A percentile compares a stretch with the other conserved stretches of the same genome.
phyloP scores from a whole-genome alignment of 64 coral and sea anemone genomes.

The Porites australiensis region DNA sequence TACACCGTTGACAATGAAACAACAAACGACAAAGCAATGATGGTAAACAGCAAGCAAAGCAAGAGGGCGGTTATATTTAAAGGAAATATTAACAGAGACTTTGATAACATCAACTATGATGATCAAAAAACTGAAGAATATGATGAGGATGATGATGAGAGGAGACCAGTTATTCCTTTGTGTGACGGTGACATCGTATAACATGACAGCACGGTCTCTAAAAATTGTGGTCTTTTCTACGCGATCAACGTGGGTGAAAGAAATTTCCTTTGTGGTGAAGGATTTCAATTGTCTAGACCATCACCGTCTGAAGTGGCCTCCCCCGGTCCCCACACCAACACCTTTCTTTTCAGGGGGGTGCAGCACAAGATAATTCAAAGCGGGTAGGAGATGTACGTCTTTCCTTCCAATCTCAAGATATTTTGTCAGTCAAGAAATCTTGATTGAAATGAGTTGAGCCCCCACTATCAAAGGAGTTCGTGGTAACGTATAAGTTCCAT shows the following conservation, averaged over 20 bases:
- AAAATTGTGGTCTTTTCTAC: not conserved
- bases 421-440: not conserved
- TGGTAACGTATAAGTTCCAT: too few relatives aligned
- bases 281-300: not conserved
- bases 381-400: too few relatives aligned
- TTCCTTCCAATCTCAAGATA: too few relatives aligned
- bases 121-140: constrained; percentile 11
- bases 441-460: not conserved
- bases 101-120: constrained; percentile 76
- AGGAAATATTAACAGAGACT: constrained; percentile 49
- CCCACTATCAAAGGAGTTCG: too few relatives aligned
- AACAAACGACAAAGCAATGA: constrained; percentile 44
- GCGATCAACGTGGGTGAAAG: not conserved
- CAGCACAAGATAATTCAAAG: too few relatives aligned
- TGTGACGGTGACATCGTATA: constrained; percentile 69
- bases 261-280: not conserved
- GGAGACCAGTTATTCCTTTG: constrained; percentile 21
- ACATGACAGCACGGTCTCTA: not conserved
- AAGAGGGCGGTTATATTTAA: constrained; percentile 46
- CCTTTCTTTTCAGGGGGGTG: too few relatives aligned
- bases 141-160: constrained; percentile 55
- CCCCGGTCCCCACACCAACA: not conserved
- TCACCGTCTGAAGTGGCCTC: not conserved
- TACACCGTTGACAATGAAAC: constrained; percentile 70
- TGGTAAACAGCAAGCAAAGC: not conserved